Conservation (phyloP, 2,113 vertebrate genomes). For the Syrmaticus mikado region DNA sequence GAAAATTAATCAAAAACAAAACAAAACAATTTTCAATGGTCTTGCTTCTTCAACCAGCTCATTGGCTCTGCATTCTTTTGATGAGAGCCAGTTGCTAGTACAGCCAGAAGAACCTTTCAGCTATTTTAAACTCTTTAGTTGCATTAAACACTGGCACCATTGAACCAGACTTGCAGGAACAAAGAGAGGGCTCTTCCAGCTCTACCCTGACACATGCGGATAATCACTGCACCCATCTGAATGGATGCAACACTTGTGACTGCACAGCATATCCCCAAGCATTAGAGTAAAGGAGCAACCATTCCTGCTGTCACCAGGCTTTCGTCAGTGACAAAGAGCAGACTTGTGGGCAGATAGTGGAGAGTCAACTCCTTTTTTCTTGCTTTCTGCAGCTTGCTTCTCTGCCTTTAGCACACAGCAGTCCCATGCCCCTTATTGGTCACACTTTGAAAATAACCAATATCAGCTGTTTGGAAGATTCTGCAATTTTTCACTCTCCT, state of each 20-base stretch:
- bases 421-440: not conserved
- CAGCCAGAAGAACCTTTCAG: not conserved
- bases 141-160: not conserved
- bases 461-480: not conserved
- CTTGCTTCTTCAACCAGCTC: not conserved
- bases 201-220: not conserved
- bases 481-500: not conserved
- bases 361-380: not conserved
- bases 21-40: not conserved
- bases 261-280: not conserved
- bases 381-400: not conserved
- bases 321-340: not conserved
- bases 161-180: not conserved
- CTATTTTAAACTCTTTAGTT: not conserved
- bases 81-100: not conserved
- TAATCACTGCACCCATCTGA: not conserved
- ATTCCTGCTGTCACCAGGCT: not conserved
- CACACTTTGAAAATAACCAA: not conserved
- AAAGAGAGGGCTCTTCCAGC: not conserved
- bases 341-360: not conserved
- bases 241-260: accelerated
- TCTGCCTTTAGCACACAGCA: not conserved
- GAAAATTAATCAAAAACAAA: not conserved
- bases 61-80: not conserved
- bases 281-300: not conserved